Evolutionary conservation across 2,888 invertebrate species (phyloP).

Genomic region (Drosophila nigricruria): DNA sequence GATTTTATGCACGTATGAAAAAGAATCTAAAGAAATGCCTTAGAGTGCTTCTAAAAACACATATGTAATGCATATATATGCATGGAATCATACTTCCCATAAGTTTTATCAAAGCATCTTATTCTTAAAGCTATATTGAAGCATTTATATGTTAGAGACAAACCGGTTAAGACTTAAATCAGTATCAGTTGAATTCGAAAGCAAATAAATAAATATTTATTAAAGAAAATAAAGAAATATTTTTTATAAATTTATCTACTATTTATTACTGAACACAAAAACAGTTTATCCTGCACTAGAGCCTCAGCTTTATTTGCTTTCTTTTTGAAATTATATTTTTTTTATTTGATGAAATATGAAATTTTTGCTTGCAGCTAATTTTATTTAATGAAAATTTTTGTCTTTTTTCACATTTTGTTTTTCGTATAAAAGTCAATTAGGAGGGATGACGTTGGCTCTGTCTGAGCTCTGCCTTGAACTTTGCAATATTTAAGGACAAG

Average conservation of each 20-base stretch:
- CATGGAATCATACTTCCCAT: slow-evolving; percentile 7
- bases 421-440: slow-evolving; percentile 37
- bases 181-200: slow-evolving; percentile 10
- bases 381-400: slow-evolving; percentile 36
- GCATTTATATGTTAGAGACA: slow-evolving; percentile 31
- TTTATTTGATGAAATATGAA: slow-evolving; percentile 16
- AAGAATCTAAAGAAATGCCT: slow-evolving; percentile 5
- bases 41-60: neutral
- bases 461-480: slow-evolving; percentile 14
- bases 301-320: neutral
- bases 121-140: slow-evolving; percentile 48
- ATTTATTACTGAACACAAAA: neutral
- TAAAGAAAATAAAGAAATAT: slow-evolving; percentile 24
- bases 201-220: slow-evolving; percentile 23
- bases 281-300: neutral
- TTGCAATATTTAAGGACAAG: slow-evolving; percentile 1
- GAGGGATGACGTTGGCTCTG: slow-evolving; percentile 3
- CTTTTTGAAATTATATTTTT: neutral
- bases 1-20: slow-evolving; percentile 16
- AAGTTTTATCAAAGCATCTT: slow-evolving; percentile 37
- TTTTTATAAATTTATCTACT: slow-evolving; percentile 2
- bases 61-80: neutral
- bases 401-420: slow-evolving; percentile 14
- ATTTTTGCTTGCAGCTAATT: slow-evolving; percentile 49
- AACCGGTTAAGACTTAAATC: slow-evolving; percentile 27